Base-by-base conservation (phyloP, 2,888 invertebrate genomes). In the Seira ritae region DNA sequence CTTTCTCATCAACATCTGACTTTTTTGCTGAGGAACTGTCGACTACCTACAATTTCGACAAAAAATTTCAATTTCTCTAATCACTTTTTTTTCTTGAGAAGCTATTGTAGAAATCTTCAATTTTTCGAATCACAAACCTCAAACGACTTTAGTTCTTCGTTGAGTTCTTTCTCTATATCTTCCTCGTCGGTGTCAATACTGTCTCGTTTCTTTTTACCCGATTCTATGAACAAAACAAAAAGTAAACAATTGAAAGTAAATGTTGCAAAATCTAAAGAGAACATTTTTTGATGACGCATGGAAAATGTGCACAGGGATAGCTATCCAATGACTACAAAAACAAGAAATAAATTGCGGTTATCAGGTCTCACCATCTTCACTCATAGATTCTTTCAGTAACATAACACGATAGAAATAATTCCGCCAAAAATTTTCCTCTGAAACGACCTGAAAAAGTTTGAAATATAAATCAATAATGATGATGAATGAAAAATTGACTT, bases 371-470 rank as follows among this genome's bases (percentile, higher is more conserved):
- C 84, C 84, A 88, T 87, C 88, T 72, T 85, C 88, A 65, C 86
- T 85, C 87, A 89, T 96, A 89, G 98, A 98, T 93, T 99, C 99
- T 91, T 98, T 97, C 91, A 99, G 97, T 90, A 99, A 94, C 90
- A 97, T 98, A 89, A 99, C 96, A 91, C 99, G 96, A 93, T 99
- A 99, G 93, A 99, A 99, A 92, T 99, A 99, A 93, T 99, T 99
- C 91, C 98, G 94, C 99, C 99, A 99, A 93, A 99, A 99, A 91
- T 96, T 96, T 92, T 98, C 98, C 93, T 99, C 99, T 90, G 95
- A 96, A 91, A 97, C 96, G 76, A 87, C 85, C 87, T 87, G 72
- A 10, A 67, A 50, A 69, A n/a, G n/a, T n/a, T 15, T 69, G 8
- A 6, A 69, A n/a, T 37, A 8, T 4, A 17, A 12, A 37, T 15